Conservation (phyloP, 2,888 invertebrate genomes). For the Uloborus plumipes region DNA sequence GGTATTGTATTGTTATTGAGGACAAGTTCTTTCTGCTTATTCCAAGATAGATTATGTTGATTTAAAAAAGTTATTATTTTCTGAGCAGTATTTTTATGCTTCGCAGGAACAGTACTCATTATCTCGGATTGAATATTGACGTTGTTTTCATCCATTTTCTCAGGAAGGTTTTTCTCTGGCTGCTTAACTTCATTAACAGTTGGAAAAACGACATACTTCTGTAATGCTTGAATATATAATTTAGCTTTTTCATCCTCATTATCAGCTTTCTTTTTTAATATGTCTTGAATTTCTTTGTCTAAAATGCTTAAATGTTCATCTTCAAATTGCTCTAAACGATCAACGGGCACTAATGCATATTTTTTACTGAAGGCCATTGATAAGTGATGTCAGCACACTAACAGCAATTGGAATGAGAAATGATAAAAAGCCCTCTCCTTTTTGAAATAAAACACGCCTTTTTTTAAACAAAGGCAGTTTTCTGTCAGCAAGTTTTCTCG, state of each 20-base stretch:
- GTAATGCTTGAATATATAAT: constrained; percentile 4
- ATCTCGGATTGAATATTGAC: neutral
- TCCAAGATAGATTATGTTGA: too few relatives aligned
- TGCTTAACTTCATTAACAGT: neutral
- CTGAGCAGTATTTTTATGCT: neutral
- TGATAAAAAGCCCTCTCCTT: constrained; percentile 22
- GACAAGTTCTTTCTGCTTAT: too few relatives aligned
- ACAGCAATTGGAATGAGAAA: constrained; percentile 19
- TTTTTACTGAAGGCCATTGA: constrained; percentile 31
- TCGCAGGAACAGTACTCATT: neutral
- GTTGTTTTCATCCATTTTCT: neutral
- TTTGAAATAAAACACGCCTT: constrained; percentile 19
- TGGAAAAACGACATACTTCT: constrained; percentile 2
- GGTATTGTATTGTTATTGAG: neutral
- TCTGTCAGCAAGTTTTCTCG: constrained; percentile 16
- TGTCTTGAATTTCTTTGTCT: neutral
- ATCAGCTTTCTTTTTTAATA: constrained; percentile 2
- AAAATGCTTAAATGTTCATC: constrained; percentile 14
- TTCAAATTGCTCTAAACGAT: constrained; percentile 7
- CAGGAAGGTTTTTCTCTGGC: neutral
- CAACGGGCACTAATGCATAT: neutral
- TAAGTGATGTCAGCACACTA: neutral
- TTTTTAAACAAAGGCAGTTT: constrained; percentile 18
- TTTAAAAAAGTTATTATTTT: neutral
- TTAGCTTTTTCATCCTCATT: constrained; percentile 11